A percentile compares a stretch with the other conserved stretches of the same genome.
These are phyloP conservation scores for Anthopleura sola DNA, from an alignment of 64 coral and sea anemone species.

Conservation along the genomic window DNA sequence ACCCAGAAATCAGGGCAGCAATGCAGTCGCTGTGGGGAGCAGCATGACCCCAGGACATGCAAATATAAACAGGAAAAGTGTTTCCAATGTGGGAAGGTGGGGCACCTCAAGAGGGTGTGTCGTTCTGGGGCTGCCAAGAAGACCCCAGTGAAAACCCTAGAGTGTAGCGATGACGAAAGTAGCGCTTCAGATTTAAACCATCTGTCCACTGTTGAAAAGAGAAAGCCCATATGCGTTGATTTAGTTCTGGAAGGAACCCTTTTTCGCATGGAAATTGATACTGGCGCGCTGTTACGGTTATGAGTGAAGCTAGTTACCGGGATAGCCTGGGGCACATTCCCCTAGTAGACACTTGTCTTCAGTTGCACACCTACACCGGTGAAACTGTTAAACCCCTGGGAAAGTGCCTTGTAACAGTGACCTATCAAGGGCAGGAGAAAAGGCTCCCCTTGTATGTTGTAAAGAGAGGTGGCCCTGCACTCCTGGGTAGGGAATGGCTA, in stretches of 20 bases:
- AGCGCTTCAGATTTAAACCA: conserved; percentile 24
- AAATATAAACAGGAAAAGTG: conserved; percentile 47
- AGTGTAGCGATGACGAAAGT: conserved; percentile 16
- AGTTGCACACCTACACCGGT: conserved; percentile 33
- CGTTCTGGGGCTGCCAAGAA: background rate
- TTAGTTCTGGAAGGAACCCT: background rate
- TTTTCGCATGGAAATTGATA: conserved; percentile 33
- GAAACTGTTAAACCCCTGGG: conserved; percentile 13
- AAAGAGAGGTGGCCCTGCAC: background rate
- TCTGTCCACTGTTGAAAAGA: background rate
- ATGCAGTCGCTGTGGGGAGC: conserved; percentile 32
- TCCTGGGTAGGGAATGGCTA: conserved; percentile 36
- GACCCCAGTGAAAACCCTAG: background rate
- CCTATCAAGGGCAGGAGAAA: conserved; percentile 17
- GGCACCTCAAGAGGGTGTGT: conserved; percentile 40
- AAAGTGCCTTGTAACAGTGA: conserved; percentile 10
- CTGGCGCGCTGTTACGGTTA: conserved; percentile 33
- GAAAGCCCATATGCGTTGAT: conserved; percentile 24
- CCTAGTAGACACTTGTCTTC: conserved; percentile 12
- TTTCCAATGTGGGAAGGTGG: conserved; percentile 42
- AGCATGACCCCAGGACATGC: conserved; percentile 43
- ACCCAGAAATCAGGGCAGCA: background rate
- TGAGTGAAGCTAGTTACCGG: conserved; percentile 14
- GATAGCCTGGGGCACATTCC: conserved; percentile 2
- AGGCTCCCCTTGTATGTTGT: conserved; percentile 29